These are phyloP conservation scores for Bursaphelenchus okinawaensis DNA, from an alignment of 2,888 invertebrate genomes.

Conservation along the genomic window DNA sequence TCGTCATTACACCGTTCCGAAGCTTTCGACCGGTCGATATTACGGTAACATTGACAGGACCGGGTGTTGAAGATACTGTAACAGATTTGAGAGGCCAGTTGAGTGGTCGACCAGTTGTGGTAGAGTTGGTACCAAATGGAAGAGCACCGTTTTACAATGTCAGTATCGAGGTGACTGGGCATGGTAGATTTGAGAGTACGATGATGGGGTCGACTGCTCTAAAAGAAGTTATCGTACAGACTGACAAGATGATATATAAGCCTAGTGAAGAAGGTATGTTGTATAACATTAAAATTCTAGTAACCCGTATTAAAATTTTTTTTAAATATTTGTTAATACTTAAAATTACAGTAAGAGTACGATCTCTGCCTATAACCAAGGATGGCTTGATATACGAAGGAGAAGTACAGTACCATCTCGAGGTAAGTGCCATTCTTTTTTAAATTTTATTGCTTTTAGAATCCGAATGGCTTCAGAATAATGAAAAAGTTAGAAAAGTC, in stretches of 20 bases:
- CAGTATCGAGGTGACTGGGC: neutral
- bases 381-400: conserved; percentile 35
- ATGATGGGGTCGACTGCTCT: neutral
- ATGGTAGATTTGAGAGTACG: neutral
- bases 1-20: conserved; percentile 12
- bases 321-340: neutral
- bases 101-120: conserved; percentile 1
- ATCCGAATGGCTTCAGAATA: conserved; percentile 35
- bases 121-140: neutral
- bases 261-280: conserved; percentile 37
- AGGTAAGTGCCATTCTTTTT: conserved; percentile 23
- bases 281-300: neutral
- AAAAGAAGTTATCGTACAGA: conserved; percentile 40
- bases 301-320: conserved; percentile 7
- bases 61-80: neutral
- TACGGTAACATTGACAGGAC: neutral
- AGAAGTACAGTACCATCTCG: conserved; percentile 30
- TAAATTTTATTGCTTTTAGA: conserved; percentile 20
- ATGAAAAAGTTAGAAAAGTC: conserved; percentile 19
- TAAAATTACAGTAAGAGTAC: conserved; percentile 41
- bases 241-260: conserved; percentile 44
- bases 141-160: neutral
- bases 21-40: neutral
- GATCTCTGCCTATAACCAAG: conserved; percentile 40
- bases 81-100: neutral